Evolutionary conservation across 2,888 invertebrate species (phyloP).

Genomic region (Piscicola geometra): DNA sequence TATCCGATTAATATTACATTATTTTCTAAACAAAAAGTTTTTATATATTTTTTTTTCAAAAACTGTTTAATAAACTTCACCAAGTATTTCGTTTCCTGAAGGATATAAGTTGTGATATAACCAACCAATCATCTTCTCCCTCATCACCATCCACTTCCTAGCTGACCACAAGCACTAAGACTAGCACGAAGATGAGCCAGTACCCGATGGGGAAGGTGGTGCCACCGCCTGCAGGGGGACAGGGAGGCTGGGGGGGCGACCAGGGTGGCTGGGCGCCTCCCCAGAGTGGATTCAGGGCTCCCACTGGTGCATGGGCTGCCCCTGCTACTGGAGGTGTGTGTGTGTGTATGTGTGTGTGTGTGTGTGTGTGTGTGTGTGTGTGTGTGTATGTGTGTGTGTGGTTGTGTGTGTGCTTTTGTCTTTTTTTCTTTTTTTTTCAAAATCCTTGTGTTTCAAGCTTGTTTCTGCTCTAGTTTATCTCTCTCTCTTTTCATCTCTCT

Average conservation of each 20-base stretch:
- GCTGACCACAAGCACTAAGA: no score
- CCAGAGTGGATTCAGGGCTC: constrained; percentile 14
- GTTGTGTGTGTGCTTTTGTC: not conserved
- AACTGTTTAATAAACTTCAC: no score
- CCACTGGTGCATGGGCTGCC: constrained; percentile 29
- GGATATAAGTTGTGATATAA: no score
- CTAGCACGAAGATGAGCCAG: constrained; percentile 1
- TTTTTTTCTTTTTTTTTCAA: constrained; percentile 1
- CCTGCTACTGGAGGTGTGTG: constrained; percentile 15
- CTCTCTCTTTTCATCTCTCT: not conserved
- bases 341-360: constrained; percentile 12
- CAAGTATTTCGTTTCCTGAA: no score
- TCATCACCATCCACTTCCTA: no score
- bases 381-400: no score
- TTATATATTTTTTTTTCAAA: no score
- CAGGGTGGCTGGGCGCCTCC: constrained; percentile 19
- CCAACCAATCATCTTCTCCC: no score
- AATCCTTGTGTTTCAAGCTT: not conserved
- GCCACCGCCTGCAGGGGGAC: constrained; percentile 22
- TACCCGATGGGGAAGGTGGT: constrained; percentile 29
- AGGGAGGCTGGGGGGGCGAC: not conserved
- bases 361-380: constrained; percentile 10
- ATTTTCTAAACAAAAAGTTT: no score
- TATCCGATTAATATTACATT: no score
- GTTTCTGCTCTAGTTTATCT: not conserved